Percentiles rank a stretch among this genome's conserved stretches.
phyloP scores from a whole-genome alignment of 2,888 invertebrate genomes.

The Gryllus longicercus region DNA sequence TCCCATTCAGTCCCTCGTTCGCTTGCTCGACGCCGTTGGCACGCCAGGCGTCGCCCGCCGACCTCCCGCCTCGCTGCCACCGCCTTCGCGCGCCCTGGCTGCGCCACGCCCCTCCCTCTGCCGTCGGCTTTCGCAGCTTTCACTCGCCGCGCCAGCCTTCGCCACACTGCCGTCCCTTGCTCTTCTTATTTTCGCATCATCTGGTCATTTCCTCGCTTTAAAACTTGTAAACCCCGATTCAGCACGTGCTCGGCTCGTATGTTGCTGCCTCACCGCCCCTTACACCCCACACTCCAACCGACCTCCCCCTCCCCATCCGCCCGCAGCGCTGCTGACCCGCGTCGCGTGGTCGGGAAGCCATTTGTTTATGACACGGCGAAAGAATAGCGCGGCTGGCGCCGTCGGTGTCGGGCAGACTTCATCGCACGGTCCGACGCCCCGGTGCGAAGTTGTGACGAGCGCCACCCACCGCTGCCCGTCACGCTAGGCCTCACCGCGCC shows the following conservation, averaged over 20 bases:
- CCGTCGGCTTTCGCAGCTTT: too few relatives aligned
- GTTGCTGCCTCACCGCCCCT: not conserved
- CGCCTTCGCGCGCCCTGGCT: too few relatives aligned
- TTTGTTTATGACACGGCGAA: not conserved
- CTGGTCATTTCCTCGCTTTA: too few relatives aligned
- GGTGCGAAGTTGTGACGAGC: not conserved
- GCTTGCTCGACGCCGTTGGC: too few relatives aligned
- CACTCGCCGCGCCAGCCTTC: too few relatives aligned
- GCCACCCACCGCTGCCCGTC: not conserved
- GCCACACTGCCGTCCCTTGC: too few relatives aligned
- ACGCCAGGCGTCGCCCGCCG: too few relatives aligned
- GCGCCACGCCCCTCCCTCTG: too few relatives aligned
- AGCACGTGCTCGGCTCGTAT: not conserved
- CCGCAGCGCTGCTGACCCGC: not conserved
- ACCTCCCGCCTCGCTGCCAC: too few relatives aligned
- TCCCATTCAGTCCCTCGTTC: too few relatives aligned
- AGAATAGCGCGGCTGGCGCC: not conserved
- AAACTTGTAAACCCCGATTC: too few relatives aligned
- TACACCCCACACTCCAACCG: not conserved
- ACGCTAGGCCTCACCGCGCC: not conserved
- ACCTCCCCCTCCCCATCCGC: not conserved
- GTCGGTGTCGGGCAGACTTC: not conserved
- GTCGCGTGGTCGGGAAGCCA: constrained; percentile 6
- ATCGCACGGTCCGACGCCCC: not conserved
- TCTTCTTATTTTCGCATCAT: too few relatives aligned